Conservation (phyloP, 2,888 invertebrate genomes). For the Meteorus cinctellus region DNA sequence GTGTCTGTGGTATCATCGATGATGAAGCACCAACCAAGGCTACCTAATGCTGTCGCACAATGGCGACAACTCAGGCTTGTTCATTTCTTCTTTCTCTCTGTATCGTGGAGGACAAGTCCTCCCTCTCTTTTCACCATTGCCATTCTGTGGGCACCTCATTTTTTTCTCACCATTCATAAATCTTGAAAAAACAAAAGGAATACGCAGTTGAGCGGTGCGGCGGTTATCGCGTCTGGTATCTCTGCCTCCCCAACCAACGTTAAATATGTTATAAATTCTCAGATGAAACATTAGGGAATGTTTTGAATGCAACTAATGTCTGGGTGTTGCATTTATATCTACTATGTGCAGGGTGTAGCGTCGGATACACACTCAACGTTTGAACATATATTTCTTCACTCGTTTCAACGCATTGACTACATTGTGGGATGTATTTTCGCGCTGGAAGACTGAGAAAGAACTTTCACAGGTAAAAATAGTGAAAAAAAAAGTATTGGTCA, state of each 20-base stretch:
- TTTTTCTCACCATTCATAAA: slow-evolving; percentile 58
- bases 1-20: slow-evolving; percentile 53
- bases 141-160: neutral
- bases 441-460: neutral
- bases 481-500: neutral
- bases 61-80: slow-evolving; percentile 56
- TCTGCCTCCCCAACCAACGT: slow-evolving; percentile 50
- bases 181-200: slow-evolving; percentile 59
- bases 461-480: neutral
- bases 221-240: slow-evolving; percentile 60
- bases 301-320: slow-evolving; percentile 57
- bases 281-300: slow-evolving; percentile 61
- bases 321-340: slow-evolving; percentile 27
- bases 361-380: neutral
- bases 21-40: slow-evolving; percentile 57
- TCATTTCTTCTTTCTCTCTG: slow-evolving; percentile 41
- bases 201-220: slow-evolving; percentile 40
- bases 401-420: neutral
- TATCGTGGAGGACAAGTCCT: too few species aligned
- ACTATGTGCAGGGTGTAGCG: neutral
- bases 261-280: slow-evolving; percentile 66
- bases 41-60: slow-evolving; percentile 62
- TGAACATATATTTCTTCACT: neutral
- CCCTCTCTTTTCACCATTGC: neutral
- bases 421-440: neutral